Conservation (phyloP, 2,113 vertebrate genomes). For the Burhinus oedicnemus region DNA sequence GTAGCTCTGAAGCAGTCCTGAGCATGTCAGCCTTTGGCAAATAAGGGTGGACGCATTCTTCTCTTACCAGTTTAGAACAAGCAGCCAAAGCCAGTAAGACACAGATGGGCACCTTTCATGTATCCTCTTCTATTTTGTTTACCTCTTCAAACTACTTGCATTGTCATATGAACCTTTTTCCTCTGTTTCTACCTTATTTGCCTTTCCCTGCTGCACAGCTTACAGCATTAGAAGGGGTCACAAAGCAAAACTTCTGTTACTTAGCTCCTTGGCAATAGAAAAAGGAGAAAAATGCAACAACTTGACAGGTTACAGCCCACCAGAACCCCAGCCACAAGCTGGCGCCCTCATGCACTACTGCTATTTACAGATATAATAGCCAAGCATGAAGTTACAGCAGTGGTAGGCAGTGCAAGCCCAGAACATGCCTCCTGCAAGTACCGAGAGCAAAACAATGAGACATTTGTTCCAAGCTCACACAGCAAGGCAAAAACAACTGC, state of each 20-base stretch:
- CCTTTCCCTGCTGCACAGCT: not conserved
- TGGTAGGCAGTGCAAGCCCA: not conserved
- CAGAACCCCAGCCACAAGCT: not conserved
- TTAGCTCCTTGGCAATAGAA: not conserved
- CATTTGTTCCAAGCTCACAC: not conserved
- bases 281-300: not conserved
- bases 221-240: not conserved
- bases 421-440: not conserved
- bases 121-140: not conserved
- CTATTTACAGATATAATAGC: not conserved
- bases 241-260: not conserved
- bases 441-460: not conserved
- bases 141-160: not conserved
- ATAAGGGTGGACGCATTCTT: not conserved
- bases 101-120: not conserved
- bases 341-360: not conserved
- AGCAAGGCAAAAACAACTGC: conserved; percentile 20
- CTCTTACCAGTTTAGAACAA: not conserved
- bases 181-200: not conserved
- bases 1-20: not conserved
- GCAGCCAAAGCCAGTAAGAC: not conserved
- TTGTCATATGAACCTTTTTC: not conserved
- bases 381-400: not conserved
- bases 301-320: not conserved
- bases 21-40: not conserved